Base-by-base conservation (phyloP, 2,888 invertebrate genomes). In the Gortyna flavago region DNA sequence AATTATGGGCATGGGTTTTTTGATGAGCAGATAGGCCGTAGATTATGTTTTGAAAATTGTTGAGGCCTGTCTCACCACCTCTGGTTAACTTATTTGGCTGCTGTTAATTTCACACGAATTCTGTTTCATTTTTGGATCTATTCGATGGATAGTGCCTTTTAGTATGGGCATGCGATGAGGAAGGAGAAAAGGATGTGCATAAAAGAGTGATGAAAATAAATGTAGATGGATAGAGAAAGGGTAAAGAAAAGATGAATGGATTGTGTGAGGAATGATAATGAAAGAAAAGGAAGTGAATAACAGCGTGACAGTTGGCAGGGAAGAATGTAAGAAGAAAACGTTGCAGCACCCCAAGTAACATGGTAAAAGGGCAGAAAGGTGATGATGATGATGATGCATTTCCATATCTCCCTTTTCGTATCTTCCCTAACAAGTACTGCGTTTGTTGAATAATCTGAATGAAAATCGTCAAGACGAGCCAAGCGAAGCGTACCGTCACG, bases 1-100 rank as follows among this genome's bases (percentile, higher is more conserved):
- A 41, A 59, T 68, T 41, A 38, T 32, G 32, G 62, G 29, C 6
- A 41, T 41, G 44, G 13, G 13, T 57, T 29, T 66, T 66, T 16
- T 79, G n/a, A 66, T 67, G 29, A 35, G 7, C 57, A 51, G 48
- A 29, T 48, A 51, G 48, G 21, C 57, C 16, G 29, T 41, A 48
- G 62, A 82, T 64, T 68, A 57, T n/a, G 8, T 57, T 81, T 81
- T 35, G 44, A 32, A 2, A 21, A n/a, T 35, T 16, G 2, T 32
- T 75, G 25, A 7, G 25, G 16, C 1, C 16, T 18, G 13, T 11
- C 64, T 72, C 2, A 21, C 8, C 38, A 41, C 18, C n/a, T 21
- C 5, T 5, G 3, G 21, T 41, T 18, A 51, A 51, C 44, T 51
- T 32, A 35, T 29, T 29, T 41, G 11, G 3, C 4, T 25, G 6